Evolutionary conservation across 2,797 vertebrate species (phyloP), one percentile per base, ranked within the genome.

Genomic region (Aphelocoma californica): DNA sequence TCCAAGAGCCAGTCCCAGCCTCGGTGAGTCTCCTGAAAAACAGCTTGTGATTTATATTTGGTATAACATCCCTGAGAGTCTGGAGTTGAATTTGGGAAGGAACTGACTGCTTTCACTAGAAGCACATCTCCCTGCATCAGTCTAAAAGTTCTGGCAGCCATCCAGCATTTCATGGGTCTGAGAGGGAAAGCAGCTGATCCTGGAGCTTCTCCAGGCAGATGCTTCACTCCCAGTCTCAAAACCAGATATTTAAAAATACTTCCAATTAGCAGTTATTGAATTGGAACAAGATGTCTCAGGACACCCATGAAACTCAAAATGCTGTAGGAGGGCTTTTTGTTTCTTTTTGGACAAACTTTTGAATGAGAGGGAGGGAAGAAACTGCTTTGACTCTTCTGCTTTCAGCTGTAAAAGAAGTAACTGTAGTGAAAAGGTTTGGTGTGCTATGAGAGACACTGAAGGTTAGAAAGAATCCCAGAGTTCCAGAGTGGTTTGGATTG

Each of bases 1-100:
- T 99, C 97, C 99, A 99, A 81, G 99, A 99, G 97, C 99, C 99
- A 38, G 99, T 99, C 89, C 97, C 99, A 79, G 98, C 97, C 94
- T 98, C 99, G 97, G 99, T 99, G 98, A 99, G 99, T 98, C 48
- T 71, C 17, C 65, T 86, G 40, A 23, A 34, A 81, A 78, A 21
- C 32, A 67, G 6, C 36, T 57, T 24, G 34, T 29, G 58, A 11
- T 48, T 73, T 47, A 1, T 58, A 56, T 84, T 45, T 79, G 66
- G 4, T 8, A 0, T 12, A 42, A 13, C 26, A 19, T 54, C 71
- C 65, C 58, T 82, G 3, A 9, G 71, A 44, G 61, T 13, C 31
- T 90, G 26, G 18, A 57, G 38, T 0, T n/a, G 42, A 38, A 12
- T 82, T 92, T 9, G 18, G 58, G 72, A 56, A 62, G 64, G 66